Percentiles rank a stretch among this genome's conserved stretches.
These are phyloP conservation scores for Patella pellucida DNA, from an alignment of 2,888 invertebrate genomes.

Conservation along the genomic window DNA sequence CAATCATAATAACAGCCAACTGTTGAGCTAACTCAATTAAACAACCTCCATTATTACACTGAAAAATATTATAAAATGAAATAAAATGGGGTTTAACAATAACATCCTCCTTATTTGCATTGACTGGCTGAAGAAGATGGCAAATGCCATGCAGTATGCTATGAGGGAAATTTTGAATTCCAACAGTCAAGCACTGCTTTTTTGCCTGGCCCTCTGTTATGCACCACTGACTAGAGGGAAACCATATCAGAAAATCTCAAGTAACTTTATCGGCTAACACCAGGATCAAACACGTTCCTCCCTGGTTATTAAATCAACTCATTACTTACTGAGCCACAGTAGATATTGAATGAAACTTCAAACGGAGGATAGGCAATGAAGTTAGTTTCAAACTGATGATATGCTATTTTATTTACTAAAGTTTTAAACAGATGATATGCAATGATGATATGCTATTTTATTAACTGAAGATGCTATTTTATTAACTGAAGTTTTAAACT, in stretches of 20 bases:
- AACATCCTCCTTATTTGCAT: not conserved
- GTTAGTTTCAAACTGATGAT: too few relatives aligned
- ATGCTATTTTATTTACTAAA: constrained; percentile 43
- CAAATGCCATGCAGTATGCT: not conserved
- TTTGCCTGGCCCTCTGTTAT: too few relatives aligned
- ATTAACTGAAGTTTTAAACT: too few relatives aligned
- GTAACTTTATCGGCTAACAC: too few relatives aligned
- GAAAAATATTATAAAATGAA: constrained; percentile 33
- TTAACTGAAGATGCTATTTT: constrained; percentile 40
- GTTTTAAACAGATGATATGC: too few relatives aligned
- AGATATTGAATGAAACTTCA: constrained; percentile 42
- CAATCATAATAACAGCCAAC: constrained; percentile 76
- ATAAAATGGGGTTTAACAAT: not conserved
- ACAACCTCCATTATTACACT: constrained; percentile 76
- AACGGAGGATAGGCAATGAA: too few relatives aligned
- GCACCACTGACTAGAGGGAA: too few relatives aligned
- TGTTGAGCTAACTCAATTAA: constrained; percentile 76
- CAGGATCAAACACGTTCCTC: too few relatives aligned
- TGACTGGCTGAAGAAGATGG: not conserved
- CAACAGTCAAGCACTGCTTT: too few relatives aligned
- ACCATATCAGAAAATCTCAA: too few relatives aligned
- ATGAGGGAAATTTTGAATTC: not conserved
- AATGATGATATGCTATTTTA: not conserved
- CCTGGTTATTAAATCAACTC: too few relatives aligned
- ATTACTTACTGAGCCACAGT: too few relatives aligned